These are phyloP conservation scores for Saccostrea echinata DNA, from an alignment of 1,140 invertebrate genomes.

Conservation along the genomic window DNA sequence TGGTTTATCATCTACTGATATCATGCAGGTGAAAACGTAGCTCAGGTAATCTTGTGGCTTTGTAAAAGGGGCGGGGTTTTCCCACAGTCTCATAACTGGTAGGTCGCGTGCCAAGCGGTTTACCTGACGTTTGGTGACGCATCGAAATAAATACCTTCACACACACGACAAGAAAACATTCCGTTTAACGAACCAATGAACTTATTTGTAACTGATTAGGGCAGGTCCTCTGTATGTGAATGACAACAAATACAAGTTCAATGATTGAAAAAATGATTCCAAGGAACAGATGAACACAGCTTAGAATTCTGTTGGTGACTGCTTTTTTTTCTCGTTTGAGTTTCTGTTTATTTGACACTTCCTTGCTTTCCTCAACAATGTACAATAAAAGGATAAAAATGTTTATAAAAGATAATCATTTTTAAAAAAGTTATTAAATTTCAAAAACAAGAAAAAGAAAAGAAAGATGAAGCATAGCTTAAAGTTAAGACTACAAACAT, in stretches of 20 bases:
- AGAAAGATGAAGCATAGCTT: no score
- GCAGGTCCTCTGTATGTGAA: neutral
- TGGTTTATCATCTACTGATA: slow-evolving; percentile 33
- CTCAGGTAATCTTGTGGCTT: slow-evolving; percentile 46
- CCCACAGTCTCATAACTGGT: slow-evolving; percentile 39
- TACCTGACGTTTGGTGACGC: slow-evolving; percentile 13
- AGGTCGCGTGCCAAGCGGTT: slow-evolving; percentile 53
- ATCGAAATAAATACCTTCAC: neutral
- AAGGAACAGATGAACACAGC: no score
- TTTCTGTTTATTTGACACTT: no score
- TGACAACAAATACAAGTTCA: neutral
- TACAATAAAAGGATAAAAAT: no score
- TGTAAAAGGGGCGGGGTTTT: slow-evolving; percentile 56
- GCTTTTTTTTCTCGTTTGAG: no score
- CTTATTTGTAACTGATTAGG: neutral
- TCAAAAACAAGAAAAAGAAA: no score
- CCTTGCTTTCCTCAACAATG: no score
- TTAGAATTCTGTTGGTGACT: no score
- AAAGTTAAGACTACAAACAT: no score
- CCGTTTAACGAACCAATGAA: neutral
- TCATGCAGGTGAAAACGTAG: slow-evolving; percentile 30
- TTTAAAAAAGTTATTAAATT: no score
- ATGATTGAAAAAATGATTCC: no score
- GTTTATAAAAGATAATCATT: no score
- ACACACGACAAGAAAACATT: slow-evolving; percentile 18